Percentiles rank a stretch among this genome's conserved stretches.
Evolutionary conservation across 2,113 vertebrate species (phyloP).

Genomic region (Sceloporus undulatus): DNA sequence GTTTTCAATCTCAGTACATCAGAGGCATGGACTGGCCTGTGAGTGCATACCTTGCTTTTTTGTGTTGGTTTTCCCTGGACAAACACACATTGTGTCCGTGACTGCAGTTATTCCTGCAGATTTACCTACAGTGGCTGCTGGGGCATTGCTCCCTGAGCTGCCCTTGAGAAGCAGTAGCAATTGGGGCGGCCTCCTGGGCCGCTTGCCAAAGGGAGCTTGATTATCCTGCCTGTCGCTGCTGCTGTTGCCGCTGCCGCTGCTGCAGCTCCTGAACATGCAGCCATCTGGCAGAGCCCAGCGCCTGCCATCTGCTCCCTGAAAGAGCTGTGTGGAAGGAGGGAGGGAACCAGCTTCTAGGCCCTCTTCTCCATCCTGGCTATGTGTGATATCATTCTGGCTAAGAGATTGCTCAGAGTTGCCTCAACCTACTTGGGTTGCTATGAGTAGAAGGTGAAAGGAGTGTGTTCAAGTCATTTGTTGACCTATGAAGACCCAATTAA

Average conservation of each 20-base stretch:
- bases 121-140: neutral
- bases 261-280: neutral
- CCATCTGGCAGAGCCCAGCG: constrained; percentile 12
- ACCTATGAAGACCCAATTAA: too few species aligned
- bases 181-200: constrained; percentile 11
- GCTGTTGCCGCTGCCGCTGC: neutral
- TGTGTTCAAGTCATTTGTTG: too few species aligned
- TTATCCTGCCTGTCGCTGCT: neutral
- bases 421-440: neutral
- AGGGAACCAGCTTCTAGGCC: neutral
- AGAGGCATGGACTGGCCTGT: too few species aligned
- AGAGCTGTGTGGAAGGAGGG: neutral
- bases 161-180: neutral
- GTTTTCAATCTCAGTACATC: neutral
- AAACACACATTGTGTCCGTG: accelerated
- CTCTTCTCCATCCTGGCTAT: neutral
- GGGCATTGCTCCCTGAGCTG: neutral
- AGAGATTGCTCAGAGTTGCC: neutral
- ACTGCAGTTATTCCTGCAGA: too few species aligned
- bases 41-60: neutral
- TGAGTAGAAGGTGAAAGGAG: too few species aligned
- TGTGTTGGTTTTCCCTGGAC: too few species aligned
- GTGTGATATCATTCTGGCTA: neutral
- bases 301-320: constrained; percentile 31
- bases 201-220: neutral